These are phyloP conservation scores for Tenrec ecaudatus DNA, from an alignment of 2,113 vertebrate species.

Conservation along the genomic window DNA sequence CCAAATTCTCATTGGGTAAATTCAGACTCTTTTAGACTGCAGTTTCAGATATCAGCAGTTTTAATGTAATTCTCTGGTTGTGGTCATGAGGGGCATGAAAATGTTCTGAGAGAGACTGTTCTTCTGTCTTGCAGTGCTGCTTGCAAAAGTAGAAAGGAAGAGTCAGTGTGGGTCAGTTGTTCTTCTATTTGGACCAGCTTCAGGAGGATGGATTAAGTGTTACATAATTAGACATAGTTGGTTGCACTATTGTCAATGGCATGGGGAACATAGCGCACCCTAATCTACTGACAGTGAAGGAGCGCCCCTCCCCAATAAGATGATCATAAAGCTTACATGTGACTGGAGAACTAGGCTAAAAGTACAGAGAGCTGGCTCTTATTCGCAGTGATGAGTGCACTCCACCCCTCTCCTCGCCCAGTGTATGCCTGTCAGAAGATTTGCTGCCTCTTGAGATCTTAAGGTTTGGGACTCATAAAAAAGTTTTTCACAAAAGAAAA, in stretches of 20 bases:
- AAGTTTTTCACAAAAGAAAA: conserved; percentile 41
- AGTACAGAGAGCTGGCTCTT: conserved; percentile 35
- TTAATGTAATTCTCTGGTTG: conserved; percentile 23
- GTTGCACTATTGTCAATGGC: background rate
- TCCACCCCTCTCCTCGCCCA: no score
- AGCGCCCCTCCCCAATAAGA: background rate
- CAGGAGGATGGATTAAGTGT: background rate
- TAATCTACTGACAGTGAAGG: background rate
- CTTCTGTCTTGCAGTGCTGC: background rate
- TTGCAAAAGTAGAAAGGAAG: background rate
- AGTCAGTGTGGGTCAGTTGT: background rate
- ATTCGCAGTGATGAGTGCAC: background rate
- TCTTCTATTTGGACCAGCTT: background rate
- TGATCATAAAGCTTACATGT: background rate
- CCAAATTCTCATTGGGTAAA: conserved; percentile 24
- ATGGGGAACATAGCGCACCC: background rate
- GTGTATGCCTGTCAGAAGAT: background rate
- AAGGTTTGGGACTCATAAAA: conserved; percentile 35
- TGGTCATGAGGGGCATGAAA: conserved; percentile 10
- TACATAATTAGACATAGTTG: background rate
- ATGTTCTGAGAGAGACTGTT: conserved; percentile 41
- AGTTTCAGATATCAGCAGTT: conserved; percentile 49
- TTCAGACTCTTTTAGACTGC: conserved; percentile 57
- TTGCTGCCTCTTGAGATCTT: background rate
- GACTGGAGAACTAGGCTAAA: conserved; percentile 17